Evolutionary conservation across 2,797 vertebrate genomes (phyloP), one percentile per base, ranked within the genome.

Genomic region (Hylomyscus alleni): DNA sequence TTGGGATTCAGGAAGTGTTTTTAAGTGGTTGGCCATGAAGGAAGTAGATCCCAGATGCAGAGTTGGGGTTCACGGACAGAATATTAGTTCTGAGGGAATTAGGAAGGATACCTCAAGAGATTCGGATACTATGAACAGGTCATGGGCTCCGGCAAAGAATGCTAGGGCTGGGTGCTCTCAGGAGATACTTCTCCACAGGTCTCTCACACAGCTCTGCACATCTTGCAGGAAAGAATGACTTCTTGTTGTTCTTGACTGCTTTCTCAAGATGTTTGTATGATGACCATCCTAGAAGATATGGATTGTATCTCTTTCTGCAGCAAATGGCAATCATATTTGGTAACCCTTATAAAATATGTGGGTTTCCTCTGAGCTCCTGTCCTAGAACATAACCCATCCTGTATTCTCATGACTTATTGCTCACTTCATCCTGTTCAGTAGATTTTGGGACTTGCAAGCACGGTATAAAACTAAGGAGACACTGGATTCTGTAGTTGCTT

Each of bases 211-310:
- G 75, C 58, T 83, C 67, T 87, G 83, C 4, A 47, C 4, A 13
- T 83, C 15, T 50, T 72, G 24, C 19, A 82, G 29, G 9, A 3
- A 67, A 6, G 60, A 52, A 56, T 58, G 58, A 83, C 20, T 81
- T 86, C 24, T 34, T 20, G 62, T 93, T 19, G 0, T 76, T 88
- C 24, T 91, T 40, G 20, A 56, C 8, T 69, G 11, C 65, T 37
- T 95, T 96, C 77, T 90, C 56, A 83, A 78, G 75, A 26, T 86
- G 9, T 85, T 95, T 94, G 10, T 56, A 34, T 60, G 58, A 34
- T 24, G 19, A 88, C 82, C 15, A 82, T 37, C 22, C 44, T 94
- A 34, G 40, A 83, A 78, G 31, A 83, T 14, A 84, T 73, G 80
- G 22, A 84, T 50, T 44, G 13, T 56, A 24, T 81, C n/a, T 77